phyloP scores from a whole-genome alignment of 2,113 vertebrate species.

The Tympanuchus pallidicinctus region DNA sequence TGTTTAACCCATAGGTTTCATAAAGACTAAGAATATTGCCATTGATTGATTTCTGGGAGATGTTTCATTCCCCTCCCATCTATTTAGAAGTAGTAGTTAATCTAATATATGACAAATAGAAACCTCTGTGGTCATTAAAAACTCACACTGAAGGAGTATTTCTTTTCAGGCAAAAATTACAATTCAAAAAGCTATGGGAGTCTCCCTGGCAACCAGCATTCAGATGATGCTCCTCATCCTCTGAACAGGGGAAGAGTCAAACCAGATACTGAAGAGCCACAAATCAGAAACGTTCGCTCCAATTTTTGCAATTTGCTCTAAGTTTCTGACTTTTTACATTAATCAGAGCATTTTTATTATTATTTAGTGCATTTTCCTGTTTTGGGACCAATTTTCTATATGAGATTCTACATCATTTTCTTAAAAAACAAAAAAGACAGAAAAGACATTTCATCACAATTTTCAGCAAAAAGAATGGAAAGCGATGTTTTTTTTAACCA shows the following conservation, averaged over 20 bases:
- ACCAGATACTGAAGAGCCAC: slow-evolving; percentile 45
- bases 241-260: slow-evolving; percentile 39
- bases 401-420: not conserved
- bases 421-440: not conserved
- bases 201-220: slow-evolving; percentile 60
- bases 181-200: slow-evolving; percentile 65
- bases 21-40: not conserved
- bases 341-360: slow-evolving; percentile 23
- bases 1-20: not conserved
- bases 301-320: slow-evolving; percentile 78
- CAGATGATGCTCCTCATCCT: slow-evolving; percentile 40
- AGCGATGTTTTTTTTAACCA: not conserved
- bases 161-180: slow-evolving; percentile 67
- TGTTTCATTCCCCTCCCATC: not conserved
- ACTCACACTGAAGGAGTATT: slow-evolving; percentile 19
- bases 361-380: slow-evolving; percentile 29
- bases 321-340: slow-evolving; percentile 39
- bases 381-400: slow-evolving; percentile 21
- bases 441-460: not conserved
- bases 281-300: slow-evolving; percentile 64
- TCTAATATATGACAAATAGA: not conserved
- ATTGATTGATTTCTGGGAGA: not conserved
- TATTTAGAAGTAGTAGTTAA: not conserved
- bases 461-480: slow-evolving; percentile 1
- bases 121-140: not conserved